Evolutionary conservation across 2,888 invertebrate species (phyloP), one percentile per base, ranked within the genome.

Genomic region (Spodoptera littoralis): DNA sequence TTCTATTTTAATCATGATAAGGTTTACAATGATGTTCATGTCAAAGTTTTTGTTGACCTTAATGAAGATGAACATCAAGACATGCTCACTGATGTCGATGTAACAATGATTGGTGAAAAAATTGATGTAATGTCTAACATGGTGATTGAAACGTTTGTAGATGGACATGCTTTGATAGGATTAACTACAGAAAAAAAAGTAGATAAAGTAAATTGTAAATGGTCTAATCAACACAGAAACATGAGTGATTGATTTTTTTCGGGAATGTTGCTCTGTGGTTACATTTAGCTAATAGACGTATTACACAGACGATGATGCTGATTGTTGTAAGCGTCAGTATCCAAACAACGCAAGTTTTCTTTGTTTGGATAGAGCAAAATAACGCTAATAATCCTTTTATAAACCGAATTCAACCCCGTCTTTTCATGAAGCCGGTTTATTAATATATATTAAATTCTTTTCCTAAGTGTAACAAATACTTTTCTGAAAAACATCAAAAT

Each of bases 11-110:
- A 43, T 53, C 42, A 47, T 22, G 49, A 67, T 43, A 51, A 11
- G 22, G 30, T 42, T 47, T 6, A 71, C 72, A 71, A 63, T 71
- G 49, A 63, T 57, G 63, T 50, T 47, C 36, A 30, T 47, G 61
- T 61, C 52, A 45, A 36, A 45, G 56, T 71, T 71, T 71, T 71
- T 71, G 49, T 63, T 13, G 11, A 49, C 47, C 3, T 24, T 59
- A 60, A 27, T 47, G 4, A 60, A 18, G 18, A 56, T 53, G 24
- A 53, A 62, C 58, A 53, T 62, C 58, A 53, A 50, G 52, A 36
- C 63, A 49, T 36, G 55, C 44, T 47, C 58, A 53, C 49, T 57
- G 58, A 67, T 71, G 36, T 47, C 67, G 63, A 30, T 63, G 52
- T 67, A 45, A 41, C 48, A 43, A 60, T 41, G 43, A 55, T 46